Conservation (phyloP, 2,797 vertebrate genomes). For the Gadopsis bispinosus region DNA sequence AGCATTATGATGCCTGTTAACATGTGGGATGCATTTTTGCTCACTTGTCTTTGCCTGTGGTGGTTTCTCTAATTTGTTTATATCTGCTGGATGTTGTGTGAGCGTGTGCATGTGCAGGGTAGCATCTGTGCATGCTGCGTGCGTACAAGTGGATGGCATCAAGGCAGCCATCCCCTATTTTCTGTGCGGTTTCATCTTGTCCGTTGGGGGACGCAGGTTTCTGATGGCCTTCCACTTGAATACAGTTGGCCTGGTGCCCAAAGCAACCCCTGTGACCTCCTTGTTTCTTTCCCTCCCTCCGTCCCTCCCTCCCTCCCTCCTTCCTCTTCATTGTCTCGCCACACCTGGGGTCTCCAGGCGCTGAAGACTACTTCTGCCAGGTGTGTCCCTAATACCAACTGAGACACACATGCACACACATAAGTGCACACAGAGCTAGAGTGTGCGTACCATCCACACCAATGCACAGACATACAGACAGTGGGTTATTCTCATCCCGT, state of each 20-base stretch:
- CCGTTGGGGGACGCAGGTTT: constrained; percentile 38
- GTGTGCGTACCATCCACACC: background rate
- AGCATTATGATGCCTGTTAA: constrained; percentile 51
- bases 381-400: constrained; percentile 56
- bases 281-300: constrained; percentile 21
- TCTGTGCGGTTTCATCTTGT: constrained; percentile 62
- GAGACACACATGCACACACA: constrained; percentile 19
- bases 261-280: constrained; percentile 53
- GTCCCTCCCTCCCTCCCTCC: constrained; percentile 11
- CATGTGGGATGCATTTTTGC: constrained; percentile 63
- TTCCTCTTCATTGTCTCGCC: constrained; percentile 26
- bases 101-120: constrained; percentile 38
- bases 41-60: constrained; percentile 52
- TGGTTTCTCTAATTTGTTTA: constrained; percentile 52
- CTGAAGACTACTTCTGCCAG: constrained; percentile 47
- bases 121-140: constrained; percentile 72
- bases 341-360: constrained; percentile 66
- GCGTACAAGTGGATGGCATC: constrained; percentile 50
- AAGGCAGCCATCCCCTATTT: constrained; percentile 57
- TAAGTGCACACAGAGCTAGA: background rate
- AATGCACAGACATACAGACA: background rate
- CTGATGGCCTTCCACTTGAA: constrained; percentile 65
- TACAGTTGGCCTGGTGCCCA: constrained; percentile 61
- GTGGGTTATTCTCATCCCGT: constrained; percentile 29
- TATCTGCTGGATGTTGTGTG: constrained; percentile 53